Percentiles rank a stretch among this genome's conserved stretches.
phyloP scores from a whole-genome alignment of 2,113 vertebrate genomes.

The Puffinus mauretanicus region DNA sequence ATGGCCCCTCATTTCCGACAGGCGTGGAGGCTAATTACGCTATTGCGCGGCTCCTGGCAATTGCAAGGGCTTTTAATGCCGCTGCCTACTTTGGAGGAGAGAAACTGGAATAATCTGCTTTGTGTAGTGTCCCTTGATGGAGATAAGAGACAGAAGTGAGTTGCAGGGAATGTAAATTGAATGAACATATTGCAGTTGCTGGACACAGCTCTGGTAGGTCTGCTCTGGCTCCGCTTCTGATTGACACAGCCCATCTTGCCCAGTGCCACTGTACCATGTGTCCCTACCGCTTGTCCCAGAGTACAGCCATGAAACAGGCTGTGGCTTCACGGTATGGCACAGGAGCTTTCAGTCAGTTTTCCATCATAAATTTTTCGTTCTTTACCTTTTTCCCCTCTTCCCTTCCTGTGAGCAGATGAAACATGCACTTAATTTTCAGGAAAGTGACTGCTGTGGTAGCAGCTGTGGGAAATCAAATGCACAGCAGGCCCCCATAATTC shows the following conservation, averaged over 20 bases:
- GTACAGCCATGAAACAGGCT: background rate
- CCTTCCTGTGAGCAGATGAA: constrained; percentile 65
- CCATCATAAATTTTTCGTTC: background rate
- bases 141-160: background rate
- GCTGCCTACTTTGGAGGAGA: background rate
- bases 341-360: background rate
- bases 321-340: accelerated
- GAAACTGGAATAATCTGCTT: background rate
- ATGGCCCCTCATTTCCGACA: background rate
- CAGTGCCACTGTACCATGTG: accelerated
- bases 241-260: background rate
- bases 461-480: constrained; percentile 76
- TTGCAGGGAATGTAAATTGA: background rate
- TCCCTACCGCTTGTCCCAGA: background rate
- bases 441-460: constrained; percentile 72
- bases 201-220: background rate
- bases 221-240: background rate
- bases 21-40: background rate
- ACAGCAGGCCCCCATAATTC: constrained; percentile 74
- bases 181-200: background rate
- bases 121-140: background rate
- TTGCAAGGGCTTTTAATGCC: background rate
- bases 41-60: background rate
- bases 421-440: constrained; percentile 76
- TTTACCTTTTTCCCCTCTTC: constrained; percentile 15